These are phyloP conservation scores for Sialis fuliginosa DNA, from an alignment of 2,888 invertebrate species.

Conservation along the genomic window DNA sequence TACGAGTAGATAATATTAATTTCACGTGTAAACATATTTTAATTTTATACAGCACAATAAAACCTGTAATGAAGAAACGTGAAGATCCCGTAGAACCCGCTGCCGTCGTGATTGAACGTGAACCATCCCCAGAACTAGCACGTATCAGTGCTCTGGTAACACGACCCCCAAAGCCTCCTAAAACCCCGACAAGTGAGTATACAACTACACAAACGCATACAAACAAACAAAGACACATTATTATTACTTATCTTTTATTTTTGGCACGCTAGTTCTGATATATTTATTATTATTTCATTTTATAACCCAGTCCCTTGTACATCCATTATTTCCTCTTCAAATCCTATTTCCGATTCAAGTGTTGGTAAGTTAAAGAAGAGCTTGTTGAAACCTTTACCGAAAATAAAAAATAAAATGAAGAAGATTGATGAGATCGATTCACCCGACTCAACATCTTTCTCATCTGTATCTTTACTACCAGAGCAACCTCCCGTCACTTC, in stretches of 20 bases:
- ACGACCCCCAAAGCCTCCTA: constrained; percentile 56
- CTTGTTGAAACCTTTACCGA: constrained; percentile 21
- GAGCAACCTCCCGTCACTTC: constrained; percentile 3
- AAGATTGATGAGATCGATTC: constrained; percentile 11
- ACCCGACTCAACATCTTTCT: background rate
- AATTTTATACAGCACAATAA: constrained; percentile 44
- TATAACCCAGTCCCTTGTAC: background rate
- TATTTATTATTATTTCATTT: background rate
- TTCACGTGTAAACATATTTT: too few relatives aligned
- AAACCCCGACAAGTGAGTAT: constrained; percentile 1
- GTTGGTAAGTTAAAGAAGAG: constrained; percentile 20
- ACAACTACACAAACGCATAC: background rate
- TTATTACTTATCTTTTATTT: too few relatives aligned
- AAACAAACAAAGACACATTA: background rate
- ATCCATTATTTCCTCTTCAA: background rate
- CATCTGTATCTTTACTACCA: background rate
- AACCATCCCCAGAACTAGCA: constrained; percentile 65
- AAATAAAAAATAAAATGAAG: constrained; percentile 19
- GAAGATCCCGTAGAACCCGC: constrained; percentile 24
- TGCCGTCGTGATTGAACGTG: constrained; percentile 28
- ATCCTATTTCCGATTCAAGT: background rate
- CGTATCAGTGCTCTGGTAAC: constrained; percentile 71
- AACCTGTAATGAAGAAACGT: constrained; percentile 47
- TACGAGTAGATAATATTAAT: too few relatives aligned
- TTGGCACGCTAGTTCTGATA: background rate